Base-by-base conservation (phyloP, 2,888 invertebrate species). In the Molanna angustata region DNA sequence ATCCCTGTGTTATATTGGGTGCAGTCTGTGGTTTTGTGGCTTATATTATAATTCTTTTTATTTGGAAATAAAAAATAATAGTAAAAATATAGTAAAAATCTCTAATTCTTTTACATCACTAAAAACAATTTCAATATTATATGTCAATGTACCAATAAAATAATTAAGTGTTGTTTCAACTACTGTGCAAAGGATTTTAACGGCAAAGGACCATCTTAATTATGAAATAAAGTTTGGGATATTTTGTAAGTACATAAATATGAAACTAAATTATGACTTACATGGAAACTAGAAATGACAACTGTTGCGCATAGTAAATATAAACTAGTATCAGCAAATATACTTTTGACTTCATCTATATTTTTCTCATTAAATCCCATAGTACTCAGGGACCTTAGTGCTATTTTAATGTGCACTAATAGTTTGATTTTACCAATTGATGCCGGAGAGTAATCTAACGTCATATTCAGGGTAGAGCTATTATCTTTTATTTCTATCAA, bases 281-380 rank as follows among this genome's bases (percentile, higher is more conserved):
- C 94, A 81, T 98, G 98, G 65, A 93, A 80, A 61, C 94, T 89
- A 31, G 94, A 90, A 61, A 98, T 89, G 63, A 90, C 78, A 61
- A 98, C 84, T 1, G 98, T 98, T 49, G 90, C 83, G 61, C 91
- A 88, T 37, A 98, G 73, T 53, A 99, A 79, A 69, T 92, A 94
- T 35, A 97, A 78, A 69, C 96, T 97, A 0, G 96, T 97, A 65
- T 97, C 97, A 0, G 92, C 90, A 72, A 98, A 95, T 62, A 99
- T 90, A 45, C 92, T 90, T 70, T 97, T 97, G 0, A 95, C 88
- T 76, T 98, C 97, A 72, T 99, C 98, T 27, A 95, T 78, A 73
- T 98, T 97, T 67, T 95, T 96, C 54, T 88, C 86, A 31, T 88
- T 86, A 65, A 99, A 97, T 4, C 95, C 94, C 47, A 93, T 72